phyloP scores from a whole-genome alignment of 2,888 invertebrate species.

The Zhuqinia jingwanae region DNA sequence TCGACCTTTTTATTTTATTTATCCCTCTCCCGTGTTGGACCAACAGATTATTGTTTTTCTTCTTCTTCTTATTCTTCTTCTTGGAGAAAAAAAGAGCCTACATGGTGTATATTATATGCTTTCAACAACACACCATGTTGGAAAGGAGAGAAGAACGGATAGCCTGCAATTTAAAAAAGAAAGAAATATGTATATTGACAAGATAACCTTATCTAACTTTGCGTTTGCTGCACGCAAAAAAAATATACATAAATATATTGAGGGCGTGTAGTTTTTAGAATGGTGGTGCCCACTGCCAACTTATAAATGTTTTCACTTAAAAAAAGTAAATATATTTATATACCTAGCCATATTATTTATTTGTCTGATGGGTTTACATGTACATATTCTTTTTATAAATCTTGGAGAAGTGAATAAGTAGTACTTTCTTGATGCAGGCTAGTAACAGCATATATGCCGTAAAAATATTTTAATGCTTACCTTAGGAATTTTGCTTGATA shows the following conservation, averaged over 20 bases:
- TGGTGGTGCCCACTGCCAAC: not conserved
- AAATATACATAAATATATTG: too few species aligned
- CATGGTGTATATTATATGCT: not conserved
- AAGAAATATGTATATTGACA: constrained; percentile 31
- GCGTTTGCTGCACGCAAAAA: not conserved
- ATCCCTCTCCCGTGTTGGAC: not conserved
- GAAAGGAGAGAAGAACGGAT: not conserved
- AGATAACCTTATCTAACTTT: not conserved
- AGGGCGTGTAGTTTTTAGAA: not conserved
- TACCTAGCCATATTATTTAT: too few species aligned
- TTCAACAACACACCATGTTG: not conserved
- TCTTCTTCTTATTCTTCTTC: not conserved
- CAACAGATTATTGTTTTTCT: constrained; percentile 21
- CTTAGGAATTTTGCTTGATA: not conserved
- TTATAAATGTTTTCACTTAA: not conserved
- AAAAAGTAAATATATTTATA: not conserved
- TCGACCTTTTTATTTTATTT: constrained; percentile 25
- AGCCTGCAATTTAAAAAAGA: constrained; percentile 3
- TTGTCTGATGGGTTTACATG: not conserved
- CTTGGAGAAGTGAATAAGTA: too few species aligned
- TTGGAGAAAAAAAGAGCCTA: constrained; percentile 24
- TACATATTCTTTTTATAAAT: too few species aligned
- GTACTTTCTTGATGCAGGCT: too few species aligned
- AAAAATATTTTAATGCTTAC: constrained; percentile 18
- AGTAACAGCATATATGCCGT: too few species aligned